Conservation (phyloP, 2,888 invertebrate genomes). For the Hydropsyche betteni region DNA sequence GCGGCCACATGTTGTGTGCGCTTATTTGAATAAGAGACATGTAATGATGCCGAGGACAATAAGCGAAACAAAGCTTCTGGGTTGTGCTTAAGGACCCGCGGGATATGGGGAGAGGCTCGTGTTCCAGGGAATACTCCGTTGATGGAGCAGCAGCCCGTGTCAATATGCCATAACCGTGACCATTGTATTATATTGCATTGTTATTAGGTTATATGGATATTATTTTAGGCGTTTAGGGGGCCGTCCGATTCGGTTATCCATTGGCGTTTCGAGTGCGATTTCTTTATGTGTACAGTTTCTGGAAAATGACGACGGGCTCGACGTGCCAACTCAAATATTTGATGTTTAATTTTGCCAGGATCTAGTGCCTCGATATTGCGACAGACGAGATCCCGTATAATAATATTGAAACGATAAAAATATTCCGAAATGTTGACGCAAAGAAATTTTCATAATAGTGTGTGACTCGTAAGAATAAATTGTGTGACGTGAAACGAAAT, state of each 20-base stretch:
- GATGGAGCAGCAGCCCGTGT: constrained; percentile 42
- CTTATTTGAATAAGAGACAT: constrained; percentile 47
- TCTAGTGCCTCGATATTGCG: background rate
- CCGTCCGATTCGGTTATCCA: too few species aligned
- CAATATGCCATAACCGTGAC: constrained; percentile 28
- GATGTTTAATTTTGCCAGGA: constrained; percentile 10
- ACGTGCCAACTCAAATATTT: constrained; percentile 21
- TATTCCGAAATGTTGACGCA: too few species aligned
- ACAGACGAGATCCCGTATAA: too few species aligned
- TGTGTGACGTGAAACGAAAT: too few species aligned
- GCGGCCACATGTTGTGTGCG: constrained; percentile 45
- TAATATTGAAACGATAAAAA: too few species aligned
- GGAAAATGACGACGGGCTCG: constrained; percentile 12
- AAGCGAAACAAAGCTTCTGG: constrained; percentile 42
- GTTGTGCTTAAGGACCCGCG: constrained; percentile 38
- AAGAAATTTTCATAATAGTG: too few species aligned
- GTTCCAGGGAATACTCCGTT: constrained; percentile 4
- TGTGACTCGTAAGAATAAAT: too few species aligned
- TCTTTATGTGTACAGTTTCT: too few species aligned
- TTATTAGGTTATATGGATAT: too few species aligned
- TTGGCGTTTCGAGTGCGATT: too few species aligned
- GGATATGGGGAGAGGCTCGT: constrained; percentile 35
- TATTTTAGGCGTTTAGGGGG: too few species aligned
- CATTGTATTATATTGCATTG: background rate
- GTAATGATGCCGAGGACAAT: constrained; percentile 46